These are phyloP conservation scores for Leptura quadrifasciata DNA, from an alignment of 2,888 invertebrate genomes.

Conservation along the genomic window DNA sequence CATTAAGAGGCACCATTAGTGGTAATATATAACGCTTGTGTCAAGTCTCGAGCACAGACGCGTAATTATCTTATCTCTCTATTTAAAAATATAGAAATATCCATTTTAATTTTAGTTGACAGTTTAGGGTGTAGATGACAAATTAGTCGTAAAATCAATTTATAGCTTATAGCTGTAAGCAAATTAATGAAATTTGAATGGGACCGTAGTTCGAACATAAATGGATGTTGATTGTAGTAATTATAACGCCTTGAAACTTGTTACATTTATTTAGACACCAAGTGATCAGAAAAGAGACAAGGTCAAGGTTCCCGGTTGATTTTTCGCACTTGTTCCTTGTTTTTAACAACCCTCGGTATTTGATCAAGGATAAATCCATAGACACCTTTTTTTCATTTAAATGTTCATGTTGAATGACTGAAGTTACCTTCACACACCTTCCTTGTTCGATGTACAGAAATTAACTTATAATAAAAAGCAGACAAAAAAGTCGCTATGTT, in stretches of 20 bases:
- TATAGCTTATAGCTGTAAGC: not conserved
- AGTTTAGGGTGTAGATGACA: conserved; percentile 7
- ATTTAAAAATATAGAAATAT: conserved; percentile 47
- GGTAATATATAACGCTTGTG: conserved; percentile 52
- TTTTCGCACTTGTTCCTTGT: not conserved
- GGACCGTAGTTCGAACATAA: not conserved
- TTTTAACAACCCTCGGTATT: not conserved
- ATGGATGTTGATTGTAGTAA: not conserved
- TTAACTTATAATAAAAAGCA: too few relatives aligned
- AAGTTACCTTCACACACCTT: too few relatives aligned
- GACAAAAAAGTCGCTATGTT: too few relatives aligned
- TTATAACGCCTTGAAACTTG: not conserved
- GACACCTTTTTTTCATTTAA: too few relatives aligned
- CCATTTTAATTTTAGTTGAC: conserved; percentile 22
- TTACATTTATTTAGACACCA: not conserved
- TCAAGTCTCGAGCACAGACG: conserved; percentile 47
- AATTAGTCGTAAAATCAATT: conserved; percentile 24
- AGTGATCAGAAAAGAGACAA: not conserved
- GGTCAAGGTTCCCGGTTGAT: not conserved
- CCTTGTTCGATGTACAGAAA: too few relatives aligned
- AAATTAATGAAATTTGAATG: not conserved
- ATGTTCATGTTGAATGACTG: too few relatives aligned
- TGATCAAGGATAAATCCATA: too few relatives aligned
- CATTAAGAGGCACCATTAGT: conserved; percentile 54
- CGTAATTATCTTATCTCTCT: conserved; percentile 47